phyloP scores from a whole-genome alignment of 2,888 invertebrate species.

The Cynaeus angustus region DNA sequence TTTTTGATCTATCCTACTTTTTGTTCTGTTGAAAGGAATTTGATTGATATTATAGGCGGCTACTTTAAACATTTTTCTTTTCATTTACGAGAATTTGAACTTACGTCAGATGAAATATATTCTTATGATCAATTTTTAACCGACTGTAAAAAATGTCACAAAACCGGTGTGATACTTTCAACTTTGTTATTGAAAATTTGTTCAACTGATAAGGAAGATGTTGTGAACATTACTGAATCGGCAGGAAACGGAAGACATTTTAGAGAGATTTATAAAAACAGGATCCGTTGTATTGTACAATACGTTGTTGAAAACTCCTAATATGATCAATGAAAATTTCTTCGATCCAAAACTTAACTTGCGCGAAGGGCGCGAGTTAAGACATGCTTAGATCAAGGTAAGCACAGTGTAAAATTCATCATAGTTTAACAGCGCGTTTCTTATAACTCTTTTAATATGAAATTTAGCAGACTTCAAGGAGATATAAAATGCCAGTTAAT shows the following conservation, averaged over 20 bases:
- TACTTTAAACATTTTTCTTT: conserved; percentile 24
- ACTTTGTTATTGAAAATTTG: neutral
- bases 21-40: conserved; percentile 18
- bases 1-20: conserved; percentile 43
- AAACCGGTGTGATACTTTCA: neutral
- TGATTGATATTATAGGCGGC: too few relatives aligned
- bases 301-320: conserved; percentile 4
- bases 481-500: too few relatives aligned
- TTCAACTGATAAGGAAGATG: conserved; percentile 64
- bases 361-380: too few relatives aligned
- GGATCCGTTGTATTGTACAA: neutral
- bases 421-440: too few relatives aligned
- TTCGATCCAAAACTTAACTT: too few relatives aligned
- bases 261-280: too few relatives aligned
- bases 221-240: conserved; percentile 7
- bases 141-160: conserved; percentile 16
- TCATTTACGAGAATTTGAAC: neutral
- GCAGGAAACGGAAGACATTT: conserved; percentile 11
- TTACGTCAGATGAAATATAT: conserved; percentile 1
- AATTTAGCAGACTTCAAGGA: too few relatives aligned
- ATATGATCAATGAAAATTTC: too few relatives aligned
- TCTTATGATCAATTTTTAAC: neutral
- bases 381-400: too few relatives aligned
- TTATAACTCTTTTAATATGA: too few relatives aligned
- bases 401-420: too few relatives aligned